phyloP scores from a whole-genome alignment of 30 jellyfish, hydroid and myxozoan species.

The Aurelia aurita complex sp. Pacific region DNA sequence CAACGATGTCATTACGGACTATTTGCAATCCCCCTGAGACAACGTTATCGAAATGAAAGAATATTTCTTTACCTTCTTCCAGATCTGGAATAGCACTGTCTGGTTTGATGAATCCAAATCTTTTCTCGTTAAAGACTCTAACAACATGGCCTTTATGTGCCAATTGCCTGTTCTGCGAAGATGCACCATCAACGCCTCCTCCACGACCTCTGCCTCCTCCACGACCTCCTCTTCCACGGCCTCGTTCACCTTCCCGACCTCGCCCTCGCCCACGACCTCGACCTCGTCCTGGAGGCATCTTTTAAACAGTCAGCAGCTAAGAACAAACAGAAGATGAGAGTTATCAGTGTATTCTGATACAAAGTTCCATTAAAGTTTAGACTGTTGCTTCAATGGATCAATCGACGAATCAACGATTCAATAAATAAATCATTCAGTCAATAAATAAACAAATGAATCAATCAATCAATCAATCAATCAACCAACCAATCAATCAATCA shows the following conservation, averaged over 20 bases:
- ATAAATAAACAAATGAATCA: too few species aligned
- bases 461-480: too few species aligned
- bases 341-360: too few species aligned
- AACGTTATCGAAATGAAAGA: slow-evolving; percentile 44
- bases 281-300: slow-evolving; percentile 31
- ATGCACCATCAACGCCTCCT: not conserved
- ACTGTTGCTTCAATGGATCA: too few species aligned
- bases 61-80: slow-evolving; percentile 22
- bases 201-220: slow-evolving; percentile 48
- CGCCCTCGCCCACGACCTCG: slow-evolving; percentile 41
- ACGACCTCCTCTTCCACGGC: slow-evolving; percentile 42
- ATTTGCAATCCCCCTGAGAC: slow-evolving; percentile 9
- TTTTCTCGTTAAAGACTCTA: not conserved
- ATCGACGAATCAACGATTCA: too few species aligned
- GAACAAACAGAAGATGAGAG: too few species aligned
- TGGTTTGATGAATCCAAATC: slow-evolving; percentile 31
- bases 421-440: too few species aligned
- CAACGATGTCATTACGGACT: slow-evolving; percentile 1
- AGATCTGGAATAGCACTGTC: not conserved
- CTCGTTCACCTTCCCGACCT: slow-evolving; percentile 41
- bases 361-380: too few species aligned
- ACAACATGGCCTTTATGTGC: slow-evolving; percentile 21
- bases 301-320: too few species aligned
- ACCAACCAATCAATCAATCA: too few species aligned
- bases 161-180: not conserved